Evolutionary conservation across 2,113 vertebrate genomes (phyloP).

Genomic region (Formicarius rufipectus): DNA sequence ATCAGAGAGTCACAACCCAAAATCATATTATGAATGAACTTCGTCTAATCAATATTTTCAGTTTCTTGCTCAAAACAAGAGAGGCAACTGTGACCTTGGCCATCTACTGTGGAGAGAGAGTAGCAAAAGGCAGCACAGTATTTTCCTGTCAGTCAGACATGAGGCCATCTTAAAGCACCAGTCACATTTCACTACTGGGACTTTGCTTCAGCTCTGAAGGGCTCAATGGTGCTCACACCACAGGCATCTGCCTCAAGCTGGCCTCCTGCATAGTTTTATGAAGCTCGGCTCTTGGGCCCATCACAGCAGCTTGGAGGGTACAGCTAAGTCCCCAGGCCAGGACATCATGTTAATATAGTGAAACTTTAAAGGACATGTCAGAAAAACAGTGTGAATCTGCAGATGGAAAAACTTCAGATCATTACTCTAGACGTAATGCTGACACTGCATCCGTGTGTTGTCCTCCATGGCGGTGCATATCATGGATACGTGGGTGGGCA

Average conservation of each 20-base stretch:
- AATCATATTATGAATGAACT: neutral
- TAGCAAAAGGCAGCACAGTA: neutral
- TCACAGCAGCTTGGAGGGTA: rapidly evolving
- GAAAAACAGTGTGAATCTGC: neutral
- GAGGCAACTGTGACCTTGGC: neutral
- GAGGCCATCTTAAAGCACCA: neutral
- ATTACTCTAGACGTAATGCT: neutral
- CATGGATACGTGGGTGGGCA: neutral
- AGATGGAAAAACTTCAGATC: neutral
- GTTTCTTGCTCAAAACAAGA: neutral
- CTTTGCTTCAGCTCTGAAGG: neutral
- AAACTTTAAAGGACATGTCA: neutral
- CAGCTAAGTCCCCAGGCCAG: neutral
- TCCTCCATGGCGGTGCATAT: neutral
- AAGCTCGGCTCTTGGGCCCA: neutral
- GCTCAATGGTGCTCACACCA: rapidly evolving
- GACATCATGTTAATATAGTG: neutral
- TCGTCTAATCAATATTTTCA: neutral
- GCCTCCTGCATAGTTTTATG: neutral
- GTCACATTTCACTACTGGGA: neutral
- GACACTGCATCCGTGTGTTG: neutral
- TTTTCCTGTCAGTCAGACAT: neutral
- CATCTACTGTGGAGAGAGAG: neutral
- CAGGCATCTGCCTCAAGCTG: neutral
- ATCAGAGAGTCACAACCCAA: neutral